A percentile compares a stretch with the other conserved stretches of the same genome.
Evolutionary conservation across 2,888 invertebrate genomes (phyloP).

Genomic region (Zaprionus bogoriensis): DNA sequence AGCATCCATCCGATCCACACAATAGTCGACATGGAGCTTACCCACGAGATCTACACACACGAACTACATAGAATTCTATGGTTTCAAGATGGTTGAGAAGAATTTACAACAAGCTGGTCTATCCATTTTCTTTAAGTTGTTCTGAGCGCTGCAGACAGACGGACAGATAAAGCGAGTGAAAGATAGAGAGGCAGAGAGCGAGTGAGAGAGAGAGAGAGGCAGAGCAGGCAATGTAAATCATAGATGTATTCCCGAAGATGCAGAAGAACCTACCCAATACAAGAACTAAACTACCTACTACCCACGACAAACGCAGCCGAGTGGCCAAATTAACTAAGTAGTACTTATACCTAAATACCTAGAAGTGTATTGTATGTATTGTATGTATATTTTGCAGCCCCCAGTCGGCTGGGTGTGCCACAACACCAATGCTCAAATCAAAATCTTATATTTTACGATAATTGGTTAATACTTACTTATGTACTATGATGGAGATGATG

Average conservation of each 20-base stretch:
- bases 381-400: conserved; percentile 72
- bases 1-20: conserved; percentile 42
- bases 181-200: background rate
- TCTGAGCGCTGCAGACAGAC: conserved; percentile 47
- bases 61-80: conserved; percentile 72
- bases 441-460: conserved; percentile 70
- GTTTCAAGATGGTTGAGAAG: conserved; percentile 71
- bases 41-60: conserved; percentile 40
- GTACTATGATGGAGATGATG: conserved; percentile 33
- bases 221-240: conserved; percentile 54
- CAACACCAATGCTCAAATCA: conserved; percentile 72
- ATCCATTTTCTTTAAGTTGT: conserved; percentile 35
- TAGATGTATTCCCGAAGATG: conserved; percentile 61
- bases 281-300: conserved; percentile 54
- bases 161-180: conserved; percentile 2
- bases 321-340: conserved; percentile 76
- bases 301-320: conserved; percentile 69
- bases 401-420: conserved; percentile 59
- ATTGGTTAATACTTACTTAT: conserved; percentile 35
- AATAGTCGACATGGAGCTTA: conserved; percentile 35
- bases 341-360: conserved; percentile 51
- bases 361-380: conserved; percentile 45
- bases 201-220: background rate
- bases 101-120: conserved; percentile 45
- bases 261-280: conserved; percentile 60